Evolutionary conservation across 2,797 vertebrate species (phyloP).

Genomic region (Trematomus bernacchii): DNA sequence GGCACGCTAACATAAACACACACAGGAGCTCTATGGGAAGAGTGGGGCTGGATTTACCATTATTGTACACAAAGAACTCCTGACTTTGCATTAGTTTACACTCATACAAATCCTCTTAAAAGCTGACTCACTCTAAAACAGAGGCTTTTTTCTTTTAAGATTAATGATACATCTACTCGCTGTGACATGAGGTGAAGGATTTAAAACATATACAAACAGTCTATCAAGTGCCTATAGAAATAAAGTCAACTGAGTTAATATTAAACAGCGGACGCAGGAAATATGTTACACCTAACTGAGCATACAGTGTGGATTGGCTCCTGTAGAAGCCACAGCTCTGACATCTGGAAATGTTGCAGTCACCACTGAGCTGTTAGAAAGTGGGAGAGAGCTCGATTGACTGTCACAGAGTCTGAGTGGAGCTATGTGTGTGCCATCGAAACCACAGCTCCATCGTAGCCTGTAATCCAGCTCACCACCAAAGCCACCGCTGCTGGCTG

Average conservation of each 20-base stretch:
- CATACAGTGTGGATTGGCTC: constrained; percentile 59
- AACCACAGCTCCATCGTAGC: constrained; percentile 80
- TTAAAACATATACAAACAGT: constrained; percentile 23
- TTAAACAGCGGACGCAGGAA: constrained; percentile 63
- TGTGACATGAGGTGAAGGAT: constrained; percentile 26
- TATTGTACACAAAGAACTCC: constrained; percentile 34
- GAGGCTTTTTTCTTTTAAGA: constrained; percentile 35
- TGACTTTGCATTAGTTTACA: constrained; percentile 53
- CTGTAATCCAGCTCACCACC: constrained; percentile 83
- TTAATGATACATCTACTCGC: constrained; percentile 29
- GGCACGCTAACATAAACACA: constrained; percentile 31
- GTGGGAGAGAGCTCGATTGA: constrained; percentile 75
- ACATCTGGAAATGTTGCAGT: constrained; percentile 81
- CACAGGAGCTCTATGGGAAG: constrained; percentile 22
- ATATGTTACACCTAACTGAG: constrained; percentile 73
- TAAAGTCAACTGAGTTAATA: constrained; percentile 50
- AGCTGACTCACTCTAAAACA: constrained; percentile 42
- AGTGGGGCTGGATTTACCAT: constrained; percentile 39
- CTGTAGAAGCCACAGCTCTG: constrained; percentile 71
- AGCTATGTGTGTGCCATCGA: constrained; percentile 79
- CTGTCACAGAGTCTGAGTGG: constrained; percentile 76
- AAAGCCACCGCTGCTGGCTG: constrained; percentile 82
- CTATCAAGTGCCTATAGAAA: constrained; percentile 40
- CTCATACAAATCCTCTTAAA: constrained; percentile 45
- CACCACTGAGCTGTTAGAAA: constrained; percentile 77